phyloP scores from a whole-genome alignment of 2,888 invertebrate species.

The Caenorhabditis japonica region DNA sequence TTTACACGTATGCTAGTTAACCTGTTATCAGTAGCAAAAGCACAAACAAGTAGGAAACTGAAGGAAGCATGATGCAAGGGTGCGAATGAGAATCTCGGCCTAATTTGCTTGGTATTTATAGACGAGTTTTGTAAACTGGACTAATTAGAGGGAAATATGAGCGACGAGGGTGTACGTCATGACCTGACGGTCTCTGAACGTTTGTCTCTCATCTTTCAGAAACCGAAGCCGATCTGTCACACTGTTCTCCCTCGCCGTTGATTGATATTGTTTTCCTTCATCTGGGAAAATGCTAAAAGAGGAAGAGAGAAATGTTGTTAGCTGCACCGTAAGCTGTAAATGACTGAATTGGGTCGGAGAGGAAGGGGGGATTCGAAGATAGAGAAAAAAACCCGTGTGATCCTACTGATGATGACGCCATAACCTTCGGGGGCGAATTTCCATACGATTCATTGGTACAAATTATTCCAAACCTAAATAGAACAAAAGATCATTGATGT shows the following conservation, averaged over 20 bases:
- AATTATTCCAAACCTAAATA: not conserved
- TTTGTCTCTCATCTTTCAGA: slow-evolving; percentile 52
- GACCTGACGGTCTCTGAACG: slow-evolving; percentile 58
- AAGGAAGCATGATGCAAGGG: slow-evolving; percentile 2
- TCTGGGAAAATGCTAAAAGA: slow-evolving; percentile 28
- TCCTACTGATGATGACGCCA: too few species aligned
- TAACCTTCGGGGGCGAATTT: too few species aligned
- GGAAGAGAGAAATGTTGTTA: not conserved
- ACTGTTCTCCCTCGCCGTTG: slow-evolving; percentile 17
- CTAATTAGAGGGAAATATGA: slow-evolving; percentile 54
- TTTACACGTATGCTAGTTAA: not conserved
- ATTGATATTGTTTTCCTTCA: slow-evolving; percentile 45
- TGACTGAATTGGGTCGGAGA: too few species aligned
- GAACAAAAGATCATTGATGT: not conserved
- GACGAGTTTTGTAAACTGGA: slow-evolving; percentile 54
- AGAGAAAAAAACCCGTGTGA: too few species aligned
- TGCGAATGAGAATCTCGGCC: slow-evolving; percentile 46
- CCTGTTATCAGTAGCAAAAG: slow-evolving; percentile 19
- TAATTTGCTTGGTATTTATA: slow-evolving; percentile 48
- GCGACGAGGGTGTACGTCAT: slow-evolving; percentile 47
- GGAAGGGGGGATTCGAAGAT: too few species aligned
- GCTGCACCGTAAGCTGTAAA: not conserved
- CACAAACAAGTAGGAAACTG: slow-evolving; percentile 6
- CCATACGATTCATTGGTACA: too few species aligned
- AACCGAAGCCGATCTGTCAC: slow-evolving; percentile 45